A percentile compares a stretch with the other conserved stretches of the same genome.
These are phyloP conservation scores for Miltochrista miniata DNA, from an alignment of 2,888 invertebrate genomes.

Conservation along the genomic window DNA sequence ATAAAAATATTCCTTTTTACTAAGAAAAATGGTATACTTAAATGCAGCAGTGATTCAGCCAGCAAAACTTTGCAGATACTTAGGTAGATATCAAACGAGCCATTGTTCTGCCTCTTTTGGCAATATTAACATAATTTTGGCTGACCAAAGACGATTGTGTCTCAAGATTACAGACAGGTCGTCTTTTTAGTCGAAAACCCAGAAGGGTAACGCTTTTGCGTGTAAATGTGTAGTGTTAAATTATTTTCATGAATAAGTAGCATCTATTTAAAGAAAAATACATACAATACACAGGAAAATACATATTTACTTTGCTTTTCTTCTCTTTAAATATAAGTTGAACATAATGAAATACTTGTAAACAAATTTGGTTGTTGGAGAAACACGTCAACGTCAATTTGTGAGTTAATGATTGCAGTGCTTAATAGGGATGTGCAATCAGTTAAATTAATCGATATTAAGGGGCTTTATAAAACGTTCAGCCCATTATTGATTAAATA, in stretches of 20 bases:
- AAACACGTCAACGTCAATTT: not conserved
- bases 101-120: not conserved
- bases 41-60: slow-evolving; percentile 35
- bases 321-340: too few relatives aligned
- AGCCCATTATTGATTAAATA: too few relatives aligned
- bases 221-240: too few relatives aligned
- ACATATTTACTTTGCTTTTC: too few relatives aligned
- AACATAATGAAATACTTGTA: too few relatives aligned
- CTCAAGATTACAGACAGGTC: not conserved
- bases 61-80: slow-evolving; percentile 11
- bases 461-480: too few relatives aligned
- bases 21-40: slow-evolving; percentile 21
- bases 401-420: not conserved
- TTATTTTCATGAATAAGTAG: too few relatives aligned
- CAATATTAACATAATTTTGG: slow-evolving; percentile 26
- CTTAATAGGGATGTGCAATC: not conserved
- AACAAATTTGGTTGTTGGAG: not conserved
- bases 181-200: too few relatives aligned
- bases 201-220: too few relatives aligned
- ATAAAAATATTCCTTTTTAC: too few relatives aligned
- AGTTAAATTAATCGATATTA: not conserved
- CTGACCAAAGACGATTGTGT: not conserved
- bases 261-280: too few relatives aligned
- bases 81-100: not conserved
- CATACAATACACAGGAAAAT: too few relatives aligned